Percentiles rank a stretch among this genome's conserved stretches.
phyloP scores from a whole-genome alignment of 2,888 invertebrate genomes.

The Buathra laborator region DNA sequence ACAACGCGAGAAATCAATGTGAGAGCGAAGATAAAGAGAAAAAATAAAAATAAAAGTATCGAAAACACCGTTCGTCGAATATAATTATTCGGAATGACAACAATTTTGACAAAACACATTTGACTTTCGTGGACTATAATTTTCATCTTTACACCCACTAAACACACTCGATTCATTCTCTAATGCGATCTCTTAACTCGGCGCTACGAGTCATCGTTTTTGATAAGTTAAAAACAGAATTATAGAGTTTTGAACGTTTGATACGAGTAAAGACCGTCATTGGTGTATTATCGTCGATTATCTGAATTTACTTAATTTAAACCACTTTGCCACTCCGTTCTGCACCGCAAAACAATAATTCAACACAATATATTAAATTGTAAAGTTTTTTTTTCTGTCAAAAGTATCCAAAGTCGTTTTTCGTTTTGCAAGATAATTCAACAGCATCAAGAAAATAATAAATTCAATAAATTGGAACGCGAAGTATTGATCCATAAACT shows the following conservation, averaged over 20 bases:
- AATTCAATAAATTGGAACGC: no score
- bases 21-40: neutral
- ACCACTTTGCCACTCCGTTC: no score
- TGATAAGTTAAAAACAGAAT: slow-evolving; percentile 30
- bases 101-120: slow-evolving; percentile 46
- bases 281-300: neutral
- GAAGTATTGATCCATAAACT: no score
- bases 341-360: no score
- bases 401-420: no score
- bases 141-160: slow-evolving; percentile 17
- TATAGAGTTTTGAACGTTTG: neutral
- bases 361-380: no score
- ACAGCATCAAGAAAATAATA: no score
- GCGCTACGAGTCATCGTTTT: slow-evolving; percentile 56
- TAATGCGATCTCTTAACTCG: neutral
- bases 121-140: slow-evolving; percentile 30
- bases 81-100: slow-evolving; percentile 51
- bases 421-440: no score
- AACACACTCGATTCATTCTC: slow-evolving; percentile 15
- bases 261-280: neutral
- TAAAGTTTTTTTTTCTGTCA: no score
- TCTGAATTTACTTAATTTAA: neutral
- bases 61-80: slow-evolving; percentile 16
- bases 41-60: slow-evolving; percentile 17
- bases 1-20: slow-evolving; percentile 27